A percentile compares a stretch with the other conserved stretches of the same genome.
Conservation (phyloP, 2,888 invertebrate genomes). For the Emmelina monodactyla region DNA sequence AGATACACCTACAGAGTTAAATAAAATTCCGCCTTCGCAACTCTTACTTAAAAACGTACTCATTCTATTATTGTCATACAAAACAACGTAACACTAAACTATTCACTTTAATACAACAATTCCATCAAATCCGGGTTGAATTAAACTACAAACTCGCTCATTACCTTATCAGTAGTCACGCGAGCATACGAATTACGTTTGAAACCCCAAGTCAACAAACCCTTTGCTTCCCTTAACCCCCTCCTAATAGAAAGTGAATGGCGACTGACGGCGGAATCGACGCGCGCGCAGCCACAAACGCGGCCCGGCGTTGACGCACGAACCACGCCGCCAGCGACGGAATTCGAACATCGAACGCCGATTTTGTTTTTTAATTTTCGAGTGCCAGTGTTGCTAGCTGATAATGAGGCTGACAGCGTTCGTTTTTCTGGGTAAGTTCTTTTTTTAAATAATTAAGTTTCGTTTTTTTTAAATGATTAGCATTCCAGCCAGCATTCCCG, state of each 20-base stretch:
- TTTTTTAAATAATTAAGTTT: constrained; percentile 4
- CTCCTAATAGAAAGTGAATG: constrained; percentile 62
- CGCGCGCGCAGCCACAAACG: constrained; percentile 31
- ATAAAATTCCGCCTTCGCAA: too few species aligned
- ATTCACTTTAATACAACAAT: too few species aligned
- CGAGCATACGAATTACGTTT: too few species aligned
- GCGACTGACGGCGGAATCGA: constrained; percentile 22
- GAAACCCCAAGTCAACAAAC: constrained; percentile 58
- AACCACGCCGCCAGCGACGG: constrained; percentile 42
- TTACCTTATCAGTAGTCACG: constrained; percentile 13
- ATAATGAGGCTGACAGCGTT: constrained; percentile 38
- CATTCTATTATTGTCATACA: too few species aligned
- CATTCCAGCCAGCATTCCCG: neutral
- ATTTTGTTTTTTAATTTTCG: constrained; percentile 20
- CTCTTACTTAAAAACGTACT: too few species aligned
- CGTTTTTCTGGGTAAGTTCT: constrained; percentile 45
- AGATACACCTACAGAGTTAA: too few species aligned
- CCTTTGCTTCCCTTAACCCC: constrained; percentile 43
- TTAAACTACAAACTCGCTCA: constrained; percentile 4
- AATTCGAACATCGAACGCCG: constrained; percentile 16
- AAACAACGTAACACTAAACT: too few species aligned
- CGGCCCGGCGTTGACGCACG: constrained; percentile 43
- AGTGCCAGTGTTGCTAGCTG: constrained; percentile 42
- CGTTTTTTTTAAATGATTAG: neutral
- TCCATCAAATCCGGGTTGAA: too few species aligned